These are phyloP conservation scores for Diaphora mendica DNA, from an alignment of 2,888 invertebrate species.

Conservation along the genomic window DNA sequence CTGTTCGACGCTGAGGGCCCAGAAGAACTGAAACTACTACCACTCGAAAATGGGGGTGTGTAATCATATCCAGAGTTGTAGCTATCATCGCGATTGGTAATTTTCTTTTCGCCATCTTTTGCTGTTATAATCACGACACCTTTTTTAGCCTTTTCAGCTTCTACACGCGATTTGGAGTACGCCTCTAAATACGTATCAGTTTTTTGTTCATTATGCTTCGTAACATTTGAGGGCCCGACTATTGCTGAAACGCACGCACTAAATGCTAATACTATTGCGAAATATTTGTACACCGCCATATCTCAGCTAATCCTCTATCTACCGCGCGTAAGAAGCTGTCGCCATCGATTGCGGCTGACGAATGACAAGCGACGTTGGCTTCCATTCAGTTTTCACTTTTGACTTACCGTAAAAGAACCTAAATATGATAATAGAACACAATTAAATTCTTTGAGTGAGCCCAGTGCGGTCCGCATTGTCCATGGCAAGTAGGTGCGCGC, in stretches of 20 bases:
- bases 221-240: slow-evolving; percentile 75
- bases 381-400: slow-evolving; percentile 85
- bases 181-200: slow-evolving; percentile 89
- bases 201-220: slow-evolving; percentile 66
- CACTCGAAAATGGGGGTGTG: slow-evolving; percentile 72
- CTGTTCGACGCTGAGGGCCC: slow-evolving; percentile 62
- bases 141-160: slow-evolving; percentile 79
- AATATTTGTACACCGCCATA: slow-evolving; percentile 67
- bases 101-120: slow-evolving; percentile 81
- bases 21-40: slow-evolving; percentile 69
- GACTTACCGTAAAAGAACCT: slow-evolving; percentile 85
- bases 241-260: slow-evolving; percentile 73
- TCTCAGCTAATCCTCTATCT: slow-evolving; percentile 62
- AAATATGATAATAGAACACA: slow-evolving; percentile 86
- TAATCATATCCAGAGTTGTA: slow-evolving; percentile 79
- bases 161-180: slow-evolving; percentile 85
- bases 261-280: slow-evolving; percentile 63
- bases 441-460: slow-evolving; percentile 85
- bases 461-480: slow-evolving; percentile 82
- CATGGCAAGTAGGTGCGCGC: slow-evolving; percentile 81
- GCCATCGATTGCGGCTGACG: slow-evolving; percentile 82
- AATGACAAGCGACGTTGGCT: slow-evolving; percentile 76
- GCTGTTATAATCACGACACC: slow-evolving; percentile 79
- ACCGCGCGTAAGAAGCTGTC: slow-evolving; percentile 75
- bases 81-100: slow-evolving; percentile 80